These are phyloP conservation scores for Lysandra bellargus DNA, from an alignment of 2,888 invertebrate genomes.

Conservation along the genomic window DNA sequence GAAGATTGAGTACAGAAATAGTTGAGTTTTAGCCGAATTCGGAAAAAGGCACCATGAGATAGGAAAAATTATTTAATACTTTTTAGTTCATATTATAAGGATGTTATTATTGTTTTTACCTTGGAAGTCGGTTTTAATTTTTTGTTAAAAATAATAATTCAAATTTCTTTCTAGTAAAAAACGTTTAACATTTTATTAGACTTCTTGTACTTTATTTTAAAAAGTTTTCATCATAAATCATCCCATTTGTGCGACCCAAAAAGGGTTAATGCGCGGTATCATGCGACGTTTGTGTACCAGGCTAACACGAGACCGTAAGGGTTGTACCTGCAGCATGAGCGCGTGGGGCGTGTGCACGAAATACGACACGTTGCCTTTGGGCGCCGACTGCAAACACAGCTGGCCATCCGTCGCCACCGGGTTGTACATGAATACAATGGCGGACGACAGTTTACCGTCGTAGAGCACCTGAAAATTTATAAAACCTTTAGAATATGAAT, in stretches of 20 bases:
- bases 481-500: slow-evolving; percentile 14
- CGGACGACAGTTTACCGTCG: slow-evolving; percentile 97
- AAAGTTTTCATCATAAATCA: background rate
- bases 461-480: slow-evolving; percentile 89
- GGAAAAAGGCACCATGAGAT: no score
- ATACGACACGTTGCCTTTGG: slow-evolving; percentile 97
- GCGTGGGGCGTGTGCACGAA: slow-evolving; percentile 99
- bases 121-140: no score
- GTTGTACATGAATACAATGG: slow-evolving; percentile 99
- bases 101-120: no score
- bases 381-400: slow-evolving; percentile 98
- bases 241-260: background rate
- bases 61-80: no score
- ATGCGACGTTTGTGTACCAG: slow-evolving; percentile 43
- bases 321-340: slow-evolving; percentile 95
- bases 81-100: no score
- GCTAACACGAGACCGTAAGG: slow-evolving; percentile 42
- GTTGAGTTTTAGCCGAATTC: no score
- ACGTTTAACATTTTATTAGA: background rate
- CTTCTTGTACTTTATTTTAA: no score
- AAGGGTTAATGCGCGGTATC: slow-evolving; percentile 10
- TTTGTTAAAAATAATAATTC: no score
- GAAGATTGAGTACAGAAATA: no score
- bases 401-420: slow-evolving; percentile 99
- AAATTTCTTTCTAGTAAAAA: background rate